Base-by-base conservation (phyloP, 1,140 invertebrate species). In the Hyphantria cunea region DNA sequence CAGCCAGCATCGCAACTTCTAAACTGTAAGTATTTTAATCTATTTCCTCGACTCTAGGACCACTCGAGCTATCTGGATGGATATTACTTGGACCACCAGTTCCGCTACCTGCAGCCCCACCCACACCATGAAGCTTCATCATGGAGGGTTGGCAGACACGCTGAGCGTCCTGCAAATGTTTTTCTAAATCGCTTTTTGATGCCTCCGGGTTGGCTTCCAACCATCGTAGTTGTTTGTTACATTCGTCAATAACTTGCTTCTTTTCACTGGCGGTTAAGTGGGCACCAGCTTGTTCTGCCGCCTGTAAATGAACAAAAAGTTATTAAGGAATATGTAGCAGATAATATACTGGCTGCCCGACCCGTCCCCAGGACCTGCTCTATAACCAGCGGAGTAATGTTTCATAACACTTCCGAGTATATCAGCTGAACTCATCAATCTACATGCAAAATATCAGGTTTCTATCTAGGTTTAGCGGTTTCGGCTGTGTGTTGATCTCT, bases 121-220 rank as follows among this genome's bases (percentile, higher is more conserved):
- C n/a, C n/a, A n/a, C n/a, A n/a, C n/a, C n/a, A 70, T 96, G 95
- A 6, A 96, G 74, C 76, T 96, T 96, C 72, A 94, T 92, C 94
- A 97, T 96, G 41, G 96, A 92, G 0, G 95, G 95, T 32, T 93
- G 90, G 65, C 95, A 96, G 4, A 94, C 91, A n/a, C 88, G 88
- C 74, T 96, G 95, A 6, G 96, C 82, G 32, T 95, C 93, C 69
- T 96, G 95, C 54, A 96, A 80, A 65, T 94, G 95, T 64, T 95
- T 90, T 59, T 96, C 96, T 65, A 94, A 95, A 70, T 97, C 95
- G 7, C 95, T 93, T 70, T 95, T 95, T 58, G 95, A 94, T 0
- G 96, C 96, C 12, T 95, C 79, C 4, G 94, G 89, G 60, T 94
- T 93, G 7, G 75, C 56, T 59, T 94, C 93, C 17, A 94, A 68